A percentile compares a stretch with the other conserved stretches of the same genome.
phyloP scores from a whole-genome alignment of 2,888 invertebrate species.

The Parnassius apollo region DNA sequence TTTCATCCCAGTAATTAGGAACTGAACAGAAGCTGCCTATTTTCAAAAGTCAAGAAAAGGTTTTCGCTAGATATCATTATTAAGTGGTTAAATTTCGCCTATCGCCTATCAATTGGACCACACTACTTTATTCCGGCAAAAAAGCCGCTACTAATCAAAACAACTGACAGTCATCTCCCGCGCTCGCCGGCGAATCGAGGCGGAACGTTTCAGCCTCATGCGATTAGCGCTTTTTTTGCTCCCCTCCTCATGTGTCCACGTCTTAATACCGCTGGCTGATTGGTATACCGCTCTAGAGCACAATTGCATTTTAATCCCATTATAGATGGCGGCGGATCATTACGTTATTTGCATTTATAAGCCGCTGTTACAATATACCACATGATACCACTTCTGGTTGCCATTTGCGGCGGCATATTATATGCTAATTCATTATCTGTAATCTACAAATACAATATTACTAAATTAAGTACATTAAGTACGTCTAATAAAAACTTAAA shows the following conservation, averaged over 20 bases:
- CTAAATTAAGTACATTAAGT: background rate
- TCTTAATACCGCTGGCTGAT: slow-evolving; percentile 21
- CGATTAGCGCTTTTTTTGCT: slow-evolving; percentile 27
- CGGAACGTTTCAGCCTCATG: slow-evolving; percentile 33
- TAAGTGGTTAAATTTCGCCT: background rate
- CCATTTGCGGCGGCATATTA: slow-evolving; percentile 11
- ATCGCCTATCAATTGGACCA: slow-evolving; percentile 6
- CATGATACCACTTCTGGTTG: slow-evolving; percentile 6
- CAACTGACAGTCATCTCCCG: slow-evolving; percentile 33
- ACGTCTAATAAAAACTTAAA: no score
- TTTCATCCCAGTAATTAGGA: no score
- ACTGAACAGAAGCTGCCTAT: no score
- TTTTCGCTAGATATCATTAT: no score
- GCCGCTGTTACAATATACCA: slow-evolving; percentile 6
- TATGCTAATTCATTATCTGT: background rate
- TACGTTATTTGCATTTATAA: slow-evolving; percentile 16
- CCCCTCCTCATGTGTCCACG: slow-evolving; percentile 12
- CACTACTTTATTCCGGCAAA: slow-evolving; percentile 21
- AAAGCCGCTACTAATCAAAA: slow-evolving; percentile 33
- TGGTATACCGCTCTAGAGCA: slow-evolving; percentile 13
- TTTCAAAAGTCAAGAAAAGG: no score
- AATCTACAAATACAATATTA: background rate
- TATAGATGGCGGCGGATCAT: slow-evolving; percentile 3
- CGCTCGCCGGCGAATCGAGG: slow-evolving; percentile 27
- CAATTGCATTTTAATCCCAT: slow-evolving; percentile 27